Evolutionary conservation across 2,797 vertebrate species (phyloP).

Genomic region (Enteromius trimaculatus): DNA sequence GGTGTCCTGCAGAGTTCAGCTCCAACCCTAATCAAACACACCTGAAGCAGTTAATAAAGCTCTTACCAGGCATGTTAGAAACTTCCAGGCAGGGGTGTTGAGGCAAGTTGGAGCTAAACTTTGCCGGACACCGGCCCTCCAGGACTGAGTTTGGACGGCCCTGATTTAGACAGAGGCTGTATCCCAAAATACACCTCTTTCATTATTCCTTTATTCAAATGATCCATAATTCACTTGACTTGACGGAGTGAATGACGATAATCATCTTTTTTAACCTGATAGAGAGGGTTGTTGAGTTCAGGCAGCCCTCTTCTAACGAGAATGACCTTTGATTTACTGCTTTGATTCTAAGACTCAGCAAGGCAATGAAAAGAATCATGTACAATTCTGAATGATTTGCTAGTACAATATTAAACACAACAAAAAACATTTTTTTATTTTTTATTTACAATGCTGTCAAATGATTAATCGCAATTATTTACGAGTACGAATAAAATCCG

Average conservation of each 20-base stretch:
- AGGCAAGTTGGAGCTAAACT: too few species aligned
- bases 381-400: neutral
- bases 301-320: constrained; percentile 54
- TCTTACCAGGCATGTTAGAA: too few species aligned
- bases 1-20: too few species aligned
- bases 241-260: constrained; percentile 7
- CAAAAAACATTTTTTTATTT: neutral
- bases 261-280: constrained; percentile 63
- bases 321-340: constrained; percentile 68
- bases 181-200: neutral
- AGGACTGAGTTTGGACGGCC: too few species aligned
- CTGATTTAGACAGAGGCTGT: neutral
- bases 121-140: too few species aligned
- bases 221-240: too few species aligned
- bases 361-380: neutral
- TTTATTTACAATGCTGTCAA: too few species aligned
- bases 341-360: constrained; percentile 47
- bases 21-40: too few species aligned
- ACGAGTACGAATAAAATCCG: too few species aligned
- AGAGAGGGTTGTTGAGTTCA: constrained; percentile 60
- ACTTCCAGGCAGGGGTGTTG: too few species aligned
- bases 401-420: neutral
- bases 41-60: too few species aligned
- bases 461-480: too few species aligned
- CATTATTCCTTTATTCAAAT: neutral